These are phyloP conservation scores for Sipha maydis DNA, from an alignment of 2,888 invertebrate species.

Conservation along the genomic window DNA sequence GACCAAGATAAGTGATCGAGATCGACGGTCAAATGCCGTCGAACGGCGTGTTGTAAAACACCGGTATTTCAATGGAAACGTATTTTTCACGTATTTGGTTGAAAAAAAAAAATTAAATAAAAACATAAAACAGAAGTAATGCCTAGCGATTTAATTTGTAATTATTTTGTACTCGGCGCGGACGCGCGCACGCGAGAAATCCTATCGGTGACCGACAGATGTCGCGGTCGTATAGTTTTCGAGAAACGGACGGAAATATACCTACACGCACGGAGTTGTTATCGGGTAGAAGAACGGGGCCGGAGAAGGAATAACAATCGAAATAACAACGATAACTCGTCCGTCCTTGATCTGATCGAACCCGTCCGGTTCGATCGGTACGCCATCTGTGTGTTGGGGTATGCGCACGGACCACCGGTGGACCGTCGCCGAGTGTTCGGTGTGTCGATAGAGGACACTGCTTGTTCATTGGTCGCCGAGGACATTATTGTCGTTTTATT, in stretches of 20 bases:
- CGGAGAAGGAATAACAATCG: neutral
- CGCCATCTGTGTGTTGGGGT: constrained; percentile 31
- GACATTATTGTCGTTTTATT: neutral
- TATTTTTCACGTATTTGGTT: neutral
- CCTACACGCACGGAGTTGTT: neutral
- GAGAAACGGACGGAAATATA: neutral
- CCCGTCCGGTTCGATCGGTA: constrained; percentile 20
- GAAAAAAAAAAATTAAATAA: neutral
- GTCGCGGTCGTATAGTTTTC: constrained; percentile 33
- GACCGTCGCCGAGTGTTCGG: neutral
- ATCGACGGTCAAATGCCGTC: too few species aligned
- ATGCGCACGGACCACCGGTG: too few species aligned
- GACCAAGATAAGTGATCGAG: too few species aligned
- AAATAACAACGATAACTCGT: neutral
- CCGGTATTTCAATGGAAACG: neutral
- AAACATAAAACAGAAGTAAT: constrained; percentile 15
- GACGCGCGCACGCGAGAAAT: neutral
- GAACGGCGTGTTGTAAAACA: neutral
- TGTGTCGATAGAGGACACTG: constrained; percentile 35
- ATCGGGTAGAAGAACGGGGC: neutral
- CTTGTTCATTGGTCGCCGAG: constrained; percentile 20
- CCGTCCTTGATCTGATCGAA: neutral
- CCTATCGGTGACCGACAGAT: neutral
- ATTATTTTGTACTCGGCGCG: neutral
- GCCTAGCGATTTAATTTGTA: constrained; percentile 49